phyloP scores from a whole-genome alignment of 2,888 invertebrate species.

The Drosophila mimetica region DNA sequence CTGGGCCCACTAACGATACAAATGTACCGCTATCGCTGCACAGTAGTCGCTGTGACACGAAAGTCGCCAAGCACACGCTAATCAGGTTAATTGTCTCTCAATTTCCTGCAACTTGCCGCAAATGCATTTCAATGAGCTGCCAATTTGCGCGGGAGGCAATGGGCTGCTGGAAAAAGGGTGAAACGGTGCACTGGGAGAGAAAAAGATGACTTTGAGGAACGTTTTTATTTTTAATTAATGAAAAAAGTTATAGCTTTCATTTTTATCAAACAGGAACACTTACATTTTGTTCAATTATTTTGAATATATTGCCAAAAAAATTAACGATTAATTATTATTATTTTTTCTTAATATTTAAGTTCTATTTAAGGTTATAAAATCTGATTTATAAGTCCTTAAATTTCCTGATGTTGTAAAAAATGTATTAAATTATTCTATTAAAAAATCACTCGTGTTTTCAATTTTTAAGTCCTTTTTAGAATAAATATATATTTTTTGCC shows the following conservation, averaged over 20 bases:
- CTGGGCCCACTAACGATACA: constrained; percentile 57
- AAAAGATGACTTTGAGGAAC: too few relatives aligned
- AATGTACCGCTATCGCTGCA: constrained; percentile 67
- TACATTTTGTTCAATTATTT: not conserved
- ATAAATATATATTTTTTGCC: not conserved
- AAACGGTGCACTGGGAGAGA: constrained; percentile 10
- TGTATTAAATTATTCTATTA: too few relatives aligned
- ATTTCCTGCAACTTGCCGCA: constrained; percentile 66
- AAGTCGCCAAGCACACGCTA: constrained; percentile 62
- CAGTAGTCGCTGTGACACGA: constrained; percentile 63
- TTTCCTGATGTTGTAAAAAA: too few relatives aligned
- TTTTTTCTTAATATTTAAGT: too few relatives aligned
- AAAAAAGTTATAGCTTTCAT: too few relatives aligned
- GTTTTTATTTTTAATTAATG: too few relatives aligned
- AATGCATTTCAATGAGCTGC: constrained; percentile 38
- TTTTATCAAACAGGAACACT: too few relatives aligned
- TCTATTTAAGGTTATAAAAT: too few relatives aligned
- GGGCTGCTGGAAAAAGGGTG: constrained; percentile 18
- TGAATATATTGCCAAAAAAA: too few relatives aligned
- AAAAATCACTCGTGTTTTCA: too few relatives aligned
- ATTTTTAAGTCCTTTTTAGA: not conserved
- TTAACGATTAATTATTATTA: too few relatives aligned
- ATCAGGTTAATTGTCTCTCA: constrained; percentile 79
- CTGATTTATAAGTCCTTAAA: too few relatives aligned
- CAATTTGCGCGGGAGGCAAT: constrained; percentile 33